A percentile compares a stretch with the other conserved stretches of the same genome.
phyloP scores from a whole-genome alignment of 2,888 invertebrate species.

The Odiellus spinosus region DNA sequence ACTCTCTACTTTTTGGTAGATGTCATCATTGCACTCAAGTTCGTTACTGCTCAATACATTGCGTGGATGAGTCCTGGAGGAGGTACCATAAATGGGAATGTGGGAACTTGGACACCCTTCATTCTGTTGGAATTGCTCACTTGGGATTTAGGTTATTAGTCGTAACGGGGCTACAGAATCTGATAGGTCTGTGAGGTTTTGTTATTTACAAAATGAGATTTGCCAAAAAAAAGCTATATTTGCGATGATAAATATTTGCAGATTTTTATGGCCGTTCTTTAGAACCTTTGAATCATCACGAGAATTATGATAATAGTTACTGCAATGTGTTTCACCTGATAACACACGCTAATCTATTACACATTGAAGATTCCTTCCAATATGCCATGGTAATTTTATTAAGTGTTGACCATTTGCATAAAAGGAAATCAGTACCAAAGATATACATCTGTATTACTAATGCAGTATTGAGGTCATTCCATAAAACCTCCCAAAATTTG shows the following conservation, averaged over 20 bases:
- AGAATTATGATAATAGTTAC: conserved; percentile 26
- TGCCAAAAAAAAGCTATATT: too few species aligned
- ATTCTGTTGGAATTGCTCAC: conserved; percentile 58
- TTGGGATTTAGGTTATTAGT: conserved; percentile 54
- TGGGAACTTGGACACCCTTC: conserved; percentile 30
- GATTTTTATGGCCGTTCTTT: too few species aligned
- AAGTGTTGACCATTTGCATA: too few species aligned
- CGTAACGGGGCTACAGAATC: conserved; percentile 27
- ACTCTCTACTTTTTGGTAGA: too few species aligned
- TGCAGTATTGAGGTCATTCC: too few species aligned
- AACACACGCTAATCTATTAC: conserved; percentile 53
- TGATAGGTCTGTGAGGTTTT: conserved; percentile 10
- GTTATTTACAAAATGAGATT: not conserved
- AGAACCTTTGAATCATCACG: too few species aligned
- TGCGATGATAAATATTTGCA: too few species aligned
- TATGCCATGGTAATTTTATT: conserved; percentile 50
- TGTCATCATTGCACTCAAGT: conserved; percentile 26
- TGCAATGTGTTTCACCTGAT: conserved; percentile 49
- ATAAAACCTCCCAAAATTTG: not conserved
- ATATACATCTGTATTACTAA: too few species aligned
- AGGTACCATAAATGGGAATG: conserved; percentile 30
- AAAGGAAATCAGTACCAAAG: too few species aligned
- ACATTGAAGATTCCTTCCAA: conserved; percentile 43
- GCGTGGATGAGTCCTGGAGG: conserved; percentile 26
- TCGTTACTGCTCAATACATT: conserved; percentile 27